These are phyloP conservation scores for Sturnus vulgaris DNA, from an alignment of 2,113 vertebrate species.

Conservation along the genomic window DNA sequence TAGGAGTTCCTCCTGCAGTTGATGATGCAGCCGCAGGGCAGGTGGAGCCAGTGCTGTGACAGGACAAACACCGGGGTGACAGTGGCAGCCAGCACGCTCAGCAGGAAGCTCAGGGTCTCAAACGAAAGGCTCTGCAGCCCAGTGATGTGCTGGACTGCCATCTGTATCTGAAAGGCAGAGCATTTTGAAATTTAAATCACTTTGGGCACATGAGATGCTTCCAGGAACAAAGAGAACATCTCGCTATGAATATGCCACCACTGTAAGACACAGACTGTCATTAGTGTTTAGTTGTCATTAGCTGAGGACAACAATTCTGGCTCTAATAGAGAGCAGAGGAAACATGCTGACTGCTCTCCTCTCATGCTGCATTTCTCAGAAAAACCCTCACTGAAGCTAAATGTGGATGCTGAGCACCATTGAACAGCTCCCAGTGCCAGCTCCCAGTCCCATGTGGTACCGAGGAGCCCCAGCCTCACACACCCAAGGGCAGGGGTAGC, in stretches of 20 bases:
- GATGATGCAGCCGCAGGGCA: slow-evolving; percentile 97
- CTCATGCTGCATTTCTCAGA: neutral
- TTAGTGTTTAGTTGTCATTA: neutral
- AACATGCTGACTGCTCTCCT: neutral
- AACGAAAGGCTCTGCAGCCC: slow-evolving; percentile 78
- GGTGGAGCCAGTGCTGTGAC: slow-evolving; percentile 89
- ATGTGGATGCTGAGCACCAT: neutral
- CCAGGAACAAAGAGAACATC: slow-evolving; percentile 1
- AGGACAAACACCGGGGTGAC: slow-evolving; percentile 90
- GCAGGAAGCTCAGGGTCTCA: slow-evolving; percentile 87
- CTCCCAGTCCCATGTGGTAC: neutral
- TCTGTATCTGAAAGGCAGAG: slow-evolving; percentile 80
- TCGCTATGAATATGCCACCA: neutral
- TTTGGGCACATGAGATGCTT: neutral
- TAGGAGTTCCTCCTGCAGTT: slow-evolving; percentile 78
- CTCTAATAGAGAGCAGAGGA: neutral
- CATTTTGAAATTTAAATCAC: neutral
- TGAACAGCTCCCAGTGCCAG: neutral
- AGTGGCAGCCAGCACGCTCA: slow-evolving; percentile 84
- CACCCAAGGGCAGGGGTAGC: fast-evolving
- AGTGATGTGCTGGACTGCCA: slow-evolving; percentile 80
- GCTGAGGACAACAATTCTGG: neutral
- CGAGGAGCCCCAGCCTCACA: neutral
- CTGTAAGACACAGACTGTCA: neutral
- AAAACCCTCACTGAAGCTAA: neutral